Base-by-base conservation (phyloP, 2,113 vertebrate species). In the Tonatia bakeri region DNA sequence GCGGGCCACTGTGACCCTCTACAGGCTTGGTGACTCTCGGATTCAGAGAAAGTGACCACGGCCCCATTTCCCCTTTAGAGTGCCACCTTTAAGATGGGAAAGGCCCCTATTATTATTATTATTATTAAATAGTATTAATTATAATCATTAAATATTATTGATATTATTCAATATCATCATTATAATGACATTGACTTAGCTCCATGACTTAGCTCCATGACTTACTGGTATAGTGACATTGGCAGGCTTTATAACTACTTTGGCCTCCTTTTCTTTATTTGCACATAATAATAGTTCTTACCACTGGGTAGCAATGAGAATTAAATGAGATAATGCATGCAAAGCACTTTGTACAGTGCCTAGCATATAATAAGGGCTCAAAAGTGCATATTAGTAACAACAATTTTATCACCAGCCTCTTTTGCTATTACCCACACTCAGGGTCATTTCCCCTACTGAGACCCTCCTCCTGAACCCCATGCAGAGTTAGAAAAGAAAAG, bases 241-340 rank as follows among this genome's bases (percentile, higher is more conserved):
- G 64, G 38, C 24, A 56, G 47, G 5, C 65, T 75, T 38, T 61
- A 1, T 40, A 52, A 8, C 9, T 47, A 82, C 50, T 77, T 80
- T 67, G 7, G 7, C 20, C 26, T 92, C 69, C 40, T 81, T 67
- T 69, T 77, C 70, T 87, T 83, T n/a, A 38, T 84, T 59, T 76
- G 67, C 80, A 15, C 15, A 1, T 70, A 3, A 28, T 17, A 22
- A 75, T 16, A n/a, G 40, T 56, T 50, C 61, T 92, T 28, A 17
- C 14, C 28, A 28, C 19, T 38, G 31, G 52, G 38, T 1, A 67
- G 24, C 45, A 87, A 31, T 13, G 36, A 61, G 70, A n/a, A 80
- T 43, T 70, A 36, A 54, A 72, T 73, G 92, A 86, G 31, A 36
- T 45, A 61, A 76, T 16, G 3, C 31, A 4, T 13, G 15, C 1